Evolutionary conservation across 64 coral and sea anemone genomes (phyloP), one percentile per base, ranked within the genome.

Genomic region (Actinia tenebrosa): DNA sequence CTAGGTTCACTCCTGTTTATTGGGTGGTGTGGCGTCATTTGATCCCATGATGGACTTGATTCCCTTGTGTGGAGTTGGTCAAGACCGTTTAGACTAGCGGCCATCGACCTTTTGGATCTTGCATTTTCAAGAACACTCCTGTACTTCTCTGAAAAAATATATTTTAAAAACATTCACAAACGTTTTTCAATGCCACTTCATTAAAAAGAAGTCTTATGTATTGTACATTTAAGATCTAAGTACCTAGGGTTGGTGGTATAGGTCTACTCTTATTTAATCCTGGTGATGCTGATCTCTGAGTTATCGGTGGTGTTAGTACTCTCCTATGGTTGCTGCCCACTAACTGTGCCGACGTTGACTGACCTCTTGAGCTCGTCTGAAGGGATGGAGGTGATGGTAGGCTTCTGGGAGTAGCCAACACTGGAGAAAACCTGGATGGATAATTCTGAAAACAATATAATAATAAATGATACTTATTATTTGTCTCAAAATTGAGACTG

Each of bases 341-440:
- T 42, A 97, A 77, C 79, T 97, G 87, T 82, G 75, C 91, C 52
- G 91, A 83, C 16, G 94, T 97, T 82, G 94, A 45, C 10, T 93
- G 88, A 25, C 91, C 94, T 88, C 78, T 83, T 3, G 88, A 87
- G 61, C 94, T 97, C 19, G 86, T 97, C 54, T 71, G 80, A 43
- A 89, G 82, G n/a, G 55, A 91, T 58, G 94, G 94, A 25, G 88
- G 88, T 25, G 94, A 86, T 3, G 91, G 94, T 5, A 97, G 45
- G 43, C 83, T 84, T 69, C 88, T 86, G 17, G 94, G 91, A 26
- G 91, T 93, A 4, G 17, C 71, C 37, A 93, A 26, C 25, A 77
- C 86, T 26, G 86, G 54, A 19, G 79, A 84, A n/a, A 79, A 26
- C 77, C 86, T 79, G 43, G 83, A 44, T 54, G 91, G 53, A 53